phyloP scores from a whole-genome alignment of 2,113 vertebrate species.

The Solea solea region DNA sequence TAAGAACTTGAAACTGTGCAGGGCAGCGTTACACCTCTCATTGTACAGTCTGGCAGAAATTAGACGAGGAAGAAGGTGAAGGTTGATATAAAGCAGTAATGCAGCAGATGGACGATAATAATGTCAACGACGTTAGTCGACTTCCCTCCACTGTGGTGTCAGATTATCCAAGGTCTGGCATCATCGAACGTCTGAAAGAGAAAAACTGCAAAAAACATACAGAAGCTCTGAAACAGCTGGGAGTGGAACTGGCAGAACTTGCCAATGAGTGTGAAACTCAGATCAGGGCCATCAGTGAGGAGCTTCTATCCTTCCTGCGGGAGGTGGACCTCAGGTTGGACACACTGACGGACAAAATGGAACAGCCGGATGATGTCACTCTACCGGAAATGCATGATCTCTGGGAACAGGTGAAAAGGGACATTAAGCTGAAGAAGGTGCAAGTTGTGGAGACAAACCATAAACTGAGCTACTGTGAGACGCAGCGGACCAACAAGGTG shows the following conservation, averaged over 20 bases:
- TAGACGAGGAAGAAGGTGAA: too few species aligned
- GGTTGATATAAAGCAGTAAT: too few species aligned
- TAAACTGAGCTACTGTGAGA: slow-evolving; percentile 74
- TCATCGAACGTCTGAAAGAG: slow-evolving; percentile 60
- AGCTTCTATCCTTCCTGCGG: slow-evolving; percentile 71
- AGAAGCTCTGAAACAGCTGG: slow-evolving; percentile 63
- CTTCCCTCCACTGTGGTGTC: slow-evolving; percentile 60
- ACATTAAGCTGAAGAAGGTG: slow-evolving; percentile 71
- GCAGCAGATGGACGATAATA: slow-evolving; percentile 12
- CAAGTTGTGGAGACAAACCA: slow-evolving; percentile 78
- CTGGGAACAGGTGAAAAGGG: slow-evolving; percentile 75
- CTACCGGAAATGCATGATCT: slow-evolving; percentile 64
- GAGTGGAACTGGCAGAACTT: slow-evolving; percentile 75
- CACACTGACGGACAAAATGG: slow-evolving; percentile 32
- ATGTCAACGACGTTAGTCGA: slow-evolving; percentile 26
- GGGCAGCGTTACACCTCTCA: too few species aligned
- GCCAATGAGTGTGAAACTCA: slow-evolving; percentile 82
- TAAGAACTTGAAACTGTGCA: too few species aligned
- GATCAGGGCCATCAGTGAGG: slow-evolving; percentile 72
- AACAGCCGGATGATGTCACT: slow-evolving; percentile 21
- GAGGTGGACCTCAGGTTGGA: slow-evolving; percentile 71
- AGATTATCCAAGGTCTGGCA: slow-evolving; percentile 44
- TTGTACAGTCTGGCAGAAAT: too few species aligned
- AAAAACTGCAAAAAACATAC: slow-evolving; percentile 66
- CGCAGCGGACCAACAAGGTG: slow-evolving; percentile 72